Percentiles rank a stretch among this genome's conserved stretches.
phyloP scores from a whole-genome alignment of 2,797 vertebrate genomes.

The Vultur gryphus region DNA sequence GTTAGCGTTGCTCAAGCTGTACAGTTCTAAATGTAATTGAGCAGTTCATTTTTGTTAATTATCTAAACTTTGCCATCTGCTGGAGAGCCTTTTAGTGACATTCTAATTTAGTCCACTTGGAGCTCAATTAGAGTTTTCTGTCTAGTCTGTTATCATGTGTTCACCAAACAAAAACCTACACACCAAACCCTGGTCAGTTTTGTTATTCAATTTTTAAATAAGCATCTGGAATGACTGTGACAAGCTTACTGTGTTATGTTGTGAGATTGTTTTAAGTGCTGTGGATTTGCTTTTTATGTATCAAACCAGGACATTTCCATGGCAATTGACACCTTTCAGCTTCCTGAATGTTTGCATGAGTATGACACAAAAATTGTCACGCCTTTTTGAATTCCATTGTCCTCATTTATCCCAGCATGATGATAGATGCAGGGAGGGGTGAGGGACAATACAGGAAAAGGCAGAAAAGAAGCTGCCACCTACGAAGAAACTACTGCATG shows the following conservation, averaged over 20 bases:
- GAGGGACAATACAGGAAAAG: not conserved
- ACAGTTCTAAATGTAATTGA: not conserved
- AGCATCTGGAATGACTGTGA: not conserved
- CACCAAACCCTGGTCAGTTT: not conserved
- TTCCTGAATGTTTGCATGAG: not conserved
- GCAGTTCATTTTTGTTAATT: constrained; percentile 30
- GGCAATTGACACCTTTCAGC: not conserved
- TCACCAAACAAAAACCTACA: constrained; percentile 3
- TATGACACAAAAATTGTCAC: not conserved
- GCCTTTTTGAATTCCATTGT: not conserved
- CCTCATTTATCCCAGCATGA: not conserved
- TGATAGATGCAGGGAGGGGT: not conserved
- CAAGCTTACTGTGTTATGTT: not conserved
- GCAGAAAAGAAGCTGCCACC: not conserved
- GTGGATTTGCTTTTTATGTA: not conserved
- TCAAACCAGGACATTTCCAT: not conserved
- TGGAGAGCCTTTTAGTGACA: constrained; percentile 45
- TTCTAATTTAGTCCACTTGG: constrained; percentile 28
- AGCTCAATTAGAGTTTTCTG: not conserved
- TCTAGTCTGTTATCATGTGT: not conserved
- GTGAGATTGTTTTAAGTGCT: not conserved
- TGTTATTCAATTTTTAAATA: not conserved
- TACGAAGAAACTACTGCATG: accelerated
- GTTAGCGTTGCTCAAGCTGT: not conserved
- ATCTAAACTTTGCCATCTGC: constrained; percentile 62